These are phyloP conservation scores for Apeltes quadracus DNA, from an alignment of 2,113 vertebrate species.

Conservation along the genomic window DNA sequence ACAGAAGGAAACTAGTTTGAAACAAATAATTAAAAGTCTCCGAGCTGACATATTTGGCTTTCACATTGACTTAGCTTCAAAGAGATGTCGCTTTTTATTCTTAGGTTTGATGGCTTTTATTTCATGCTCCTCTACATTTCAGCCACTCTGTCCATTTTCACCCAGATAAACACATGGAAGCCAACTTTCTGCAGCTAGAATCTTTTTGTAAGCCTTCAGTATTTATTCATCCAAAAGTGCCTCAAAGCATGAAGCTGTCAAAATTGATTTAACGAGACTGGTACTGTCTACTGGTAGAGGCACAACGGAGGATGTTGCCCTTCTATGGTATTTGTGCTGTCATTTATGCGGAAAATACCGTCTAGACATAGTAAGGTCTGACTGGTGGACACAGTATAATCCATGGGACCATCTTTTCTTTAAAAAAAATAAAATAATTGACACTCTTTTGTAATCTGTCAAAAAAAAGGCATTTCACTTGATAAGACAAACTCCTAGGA, in stretches of 20 bases:
- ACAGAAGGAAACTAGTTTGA: conserved; percentile 40
- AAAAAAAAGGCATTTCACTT: not conserved
- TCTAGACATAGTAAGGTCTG: not conserved
- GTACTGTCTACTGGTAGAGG: not conserved
- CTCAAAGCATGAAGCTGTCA: conserved; percentile 18
- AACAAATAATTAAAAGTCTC: conserved; percentile 29
- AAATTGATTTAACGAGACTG: conserved; percentile 18
- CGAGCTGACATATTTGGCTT: conserved; percentile 28
- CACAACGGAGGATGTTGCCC: not conserved
- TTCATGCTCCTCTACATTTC: not conserved
- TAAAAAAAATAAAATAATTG: not conserved
- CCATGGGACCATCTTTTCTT: not conserved
- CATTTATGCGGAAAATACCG: conserved; percentile 1
- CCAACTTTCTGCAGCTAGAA: conserved; percentile 20
- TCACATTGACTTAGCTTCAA: conserved; percentile 19
- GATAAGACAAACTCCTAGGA: not conserved
- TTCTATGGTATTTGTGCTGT: not conserved
- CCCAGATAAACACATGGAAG: not conserved
- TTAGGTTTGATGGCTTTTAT: not conserved
- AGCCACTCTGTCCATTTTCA: conserved; percentile 16
- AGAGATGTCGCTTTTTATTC: conserved; percentile 29
- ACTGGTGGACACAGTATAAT: not conserved
- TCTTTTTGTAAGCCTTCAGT: conserved; percentile 12
- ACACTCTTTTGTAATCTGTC: not conserved
- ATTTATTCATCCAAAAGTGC: conserved; percentile 20